A percentile compares a stretch with the other conserved stretches of the same genome.
Evolutionary conservation across 2,888 invertebrate species (phyloP).

Genomic region (Bugulina stolonifera): DNA sequence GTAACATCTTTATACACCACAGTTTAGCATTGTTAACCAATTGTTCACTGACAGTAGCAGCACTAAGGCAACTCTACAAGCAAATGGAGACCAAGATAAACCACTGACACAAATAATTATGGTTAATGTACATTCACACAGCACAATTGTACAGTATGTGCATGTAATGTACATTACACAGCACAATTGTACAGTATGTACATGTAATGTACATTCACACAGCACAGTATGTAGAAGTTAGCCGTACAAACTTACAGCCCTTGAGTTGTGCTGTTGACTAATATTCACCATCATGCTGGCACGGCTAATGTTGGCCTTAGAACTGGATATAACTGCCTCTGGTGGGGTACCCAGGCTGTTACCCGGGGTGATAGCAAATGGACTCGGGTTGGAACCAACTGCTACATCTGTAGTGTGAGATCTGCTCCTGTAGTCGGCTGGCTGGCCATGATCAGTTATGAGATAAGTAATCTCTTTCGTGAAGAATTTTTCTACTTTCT

Average conservation of each 20-base stretch:
- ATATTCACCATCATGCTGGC: neutral
- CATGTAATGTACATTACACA: too few relatives aligned
- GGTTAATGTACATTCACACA: too few relatives aligned
- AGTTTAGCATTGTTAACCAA: slow-evolving; percentile 7
- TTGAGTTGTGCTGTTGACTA: neutral
- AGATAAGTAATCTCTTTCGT: slow-evolving; percentile 10
- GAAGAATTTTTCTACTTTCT: slow-evolving; percentile 22
- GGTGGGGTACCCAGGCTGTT: neutral
- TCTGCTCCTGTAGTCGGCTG: neutral
- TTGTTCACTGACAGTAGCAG: slow-evolving; percentile 11
- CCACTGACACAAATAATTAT: too few relatives aligned
- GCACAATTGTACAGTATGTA: too few relatives aligned
- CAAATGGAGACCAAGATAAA: neutral
- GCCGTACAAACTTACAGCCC: neutral
- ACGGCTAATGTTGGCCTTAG: neutral
- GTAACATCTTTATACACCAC: neutral
- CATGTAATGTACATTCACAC: too few relatives aligned
- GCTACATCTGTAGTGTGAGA: neutral
- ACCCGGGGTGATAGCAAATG: neutral
- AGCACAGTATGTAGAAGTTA: too few relatives aligned
- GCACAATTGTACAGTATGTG: too few relatives aligned
- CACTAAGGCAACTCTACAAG: neutral
- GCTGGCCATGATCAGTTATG: slow-evolving; percentile 16
- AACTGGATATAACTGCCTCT: neutral
- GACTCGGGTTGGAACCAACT: neutral